Base-by-base conservation (phyloP, 2,113 vertebrate species). In the Caranx ignobilis region DNA sequence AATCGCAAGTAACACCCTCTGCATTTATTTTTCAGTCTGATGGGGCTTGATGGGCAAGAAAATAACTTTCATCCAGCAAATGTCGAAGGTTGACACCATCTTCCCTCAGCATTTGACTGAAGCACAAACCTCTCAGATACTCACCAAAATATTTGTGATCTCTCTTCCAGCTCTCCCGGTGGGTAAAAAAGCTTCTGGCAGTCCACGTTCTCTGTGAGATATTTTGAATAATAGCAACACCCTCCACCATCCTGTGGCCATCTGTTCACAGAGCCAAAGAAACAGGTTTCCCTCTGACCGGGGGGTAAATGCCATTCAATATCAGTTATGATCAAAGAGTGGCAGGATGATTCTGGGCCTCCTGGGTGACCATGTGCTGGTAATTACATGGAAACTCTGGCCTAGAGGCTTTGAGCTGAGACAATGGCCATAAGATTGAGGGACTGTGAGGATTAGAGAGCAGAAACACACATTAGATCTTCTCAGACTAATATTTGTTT, bases 271-370 rank as follows among this genome's bases (percentile, higher is more conserved):
- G 18, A 91, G 79, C 67, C 82, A 81, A 55, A 77, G 71, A 84
- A 80, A 77, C 78, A 81, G 86, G 75, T 81, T 91, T 84, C 60
- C 35, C 81, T 85, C 85, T 35, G 65, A 56, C 77, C 77, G 55
- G 85, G 87, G 71, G 75, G 83, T 80, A 77, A 87, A 86, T 82
- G 79, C 84, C 75, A 88, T 89, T 87, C 84, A 68, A 52, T 79
- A 89, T 91, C 79, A 77, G 75, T 83, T 85, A 81, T 86, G 84
- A 89, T 89, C 87, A 90, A 90, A 91, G 85, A 83, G 10, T 68
- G 77, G 55, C 70, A 72, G 80, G 65, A 59, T 81, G 82, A 66
- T 68, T 50, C 67, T 71, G 61, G 41, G 77, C 81, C 83, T 84
- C 76, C 64, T 55, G 54, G 79, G 61, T 77, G 71, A 82, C 83